Base-by-base conservation (phyloP, 1,140 invertebrate species). In the Drosophila simulans region DNA sequence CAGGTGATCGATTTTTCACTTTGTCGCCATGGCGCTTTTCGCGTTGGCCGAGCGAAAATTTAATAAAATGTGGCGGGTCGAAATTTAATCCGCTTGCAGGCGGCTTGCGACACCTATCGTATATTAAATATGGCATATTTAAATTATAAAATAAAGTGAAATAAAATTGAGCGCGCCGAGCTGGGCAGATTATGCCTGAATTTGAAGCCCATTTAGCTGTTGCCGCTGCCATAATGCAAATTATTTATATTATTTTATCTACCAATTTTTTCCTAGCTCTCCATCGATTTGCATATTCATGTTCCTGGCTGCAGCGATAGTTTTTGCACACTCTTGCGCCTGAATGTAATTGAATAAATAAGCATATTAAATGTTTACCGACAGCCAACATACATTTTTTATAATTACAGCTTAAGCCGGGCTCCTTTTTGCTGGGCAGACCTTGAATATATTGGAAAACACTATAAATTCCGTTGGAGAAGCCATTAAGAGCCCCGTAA, bases 1-100 rank as follows among this genome's bases (percentile, higher is more conserved):
- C 81, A 84, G 81, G 81, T 84, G 81, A 84, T 84, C 81, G 81
- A 85, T 84, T 80, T 83, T 84, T 72, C 48, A 77, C 53, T 43
- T 52, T 56, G 52, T 59, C 64, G 69, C 53, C 40, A 62, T 55
- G n/a, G 59, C 51, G 65, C 53, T 51, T 62, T 48, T 8, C 31
- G 31, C 12, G 51, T 46, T 7, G 2, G 1, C 31, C 17, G 11
- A 55, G 3, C 40, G 39, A 56, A 17, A 81, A 86, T 81, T 81
- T 66, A 85, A 84, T 85, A 55, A 62, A 68, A 77, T 70, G 45
- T 55, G 40, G 46, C 17, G 22, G 53, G 43, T 34, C 40, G 37
- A 31, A 77, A 68, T 86, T 78, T 82, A 86, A 88, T 62, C 49
- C 63, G 66, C 82, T 63, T 53, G 52, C 77, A 71, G 82, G 62